Evolutionary conservation across 2,797 vertebrate species (phyloP).

Genomic region (Sebastes melanostomus): DNA sequence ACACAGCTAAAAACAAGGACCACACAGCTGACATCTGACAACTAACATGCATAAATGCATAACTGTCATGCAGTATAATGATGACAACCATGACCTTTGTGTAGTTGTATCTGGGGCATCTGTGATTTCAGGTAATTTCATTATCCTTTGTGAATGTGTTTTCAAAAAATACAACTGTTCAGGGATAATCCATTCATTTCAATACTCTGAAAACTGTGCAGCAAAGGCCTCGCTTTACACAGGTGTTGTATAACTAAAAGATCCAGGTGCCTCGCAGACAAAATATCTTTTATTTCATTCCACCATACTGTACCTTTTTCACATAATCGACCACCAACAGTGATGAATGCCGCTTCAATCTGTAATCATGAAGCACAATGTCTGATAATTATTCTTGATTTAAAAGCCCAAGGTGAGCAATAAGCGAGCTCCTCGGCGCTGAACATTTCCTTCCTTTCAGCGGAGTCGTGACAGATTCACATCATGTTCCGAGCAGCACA

Average conservation of each 20-base stretch:
- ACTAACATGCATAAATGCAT: background rate
- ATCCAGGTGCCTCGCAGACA: conserved; percentile 41
- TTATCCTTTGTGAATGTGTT: conserved; percentile 9
- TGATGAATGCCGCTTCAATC: conserved; percentile 42
- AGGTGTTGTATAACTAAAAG: conserved; percentile 23
- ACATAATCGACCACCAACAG: conserved; percentile 24
- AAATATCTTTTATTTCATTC: conserved; percentile 28
- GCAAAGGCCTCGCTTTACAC: conserved; percentile 16
- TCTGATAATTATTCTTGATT: conserved; percentile 55
- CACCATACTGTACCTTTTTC: conserved; percentile 1
- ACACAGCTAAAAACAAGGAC: background rate
- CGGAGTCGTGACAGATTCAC: conserved; percentile 60
- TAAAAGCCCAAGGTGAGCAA: conserved; percentile 65
- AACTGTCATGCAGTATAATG: background rate
- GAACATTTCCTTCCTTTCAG: conserved; percentile 53
- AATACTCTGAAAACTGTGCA: conserved; percentile 3
- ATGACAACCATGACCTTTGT: background rate
- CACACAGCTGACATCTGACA: background rate
- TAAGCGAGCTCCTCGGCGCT: conserved; percentile 27
- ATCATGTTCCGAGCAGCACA: conserved; percentile 52
- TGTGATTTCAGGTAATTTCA: conserved; percentile 16
- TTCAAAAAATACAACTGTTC: background rate
- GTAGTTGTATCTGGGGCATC: background rate
- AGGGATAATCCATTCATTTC: conserved; percentile 25
- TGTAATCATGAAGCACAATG: conserved; percentile 48